Evolutionary conservation across 1,140 invertebrate species (phyloP).

Genomic region (Augochlora pura): DNA sequence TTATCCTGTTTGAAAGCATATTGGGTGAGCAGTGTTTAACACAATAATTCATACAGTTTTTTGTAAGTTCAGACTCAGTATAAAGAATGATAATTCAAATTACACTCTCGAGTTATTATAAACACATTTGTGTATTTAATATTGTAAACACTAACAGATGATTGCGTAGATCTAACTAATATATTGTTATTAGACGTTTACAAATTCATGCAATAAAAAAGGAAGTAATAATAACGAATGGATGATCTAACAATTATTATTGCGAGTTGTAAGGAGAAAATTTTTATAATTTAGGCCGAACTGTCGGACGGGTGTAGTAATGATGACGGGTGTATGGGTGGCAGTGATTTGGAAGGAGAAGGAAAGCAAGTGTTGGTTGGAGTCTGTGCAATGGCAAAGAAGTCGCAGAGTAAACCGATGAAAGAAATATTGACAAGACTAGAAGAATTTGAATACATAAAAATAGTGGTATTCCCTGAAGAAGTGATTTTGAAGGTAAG

Average conservation of each 20-base stretch:
- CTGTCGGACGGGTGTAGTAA: conserved; percentile 84
- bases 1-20: conserved; percentile 53
- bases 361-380: conserved; percentile 95
- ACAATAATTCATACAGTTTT: conserved; percentile 23
- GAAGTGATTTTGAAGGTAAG: conserved; percentile 95
- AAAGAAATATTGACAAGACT: conserved; percentile 97
- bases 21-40: conserved; percentile 53
- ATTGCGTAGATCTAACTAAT: background rate
- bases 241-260: background rate
- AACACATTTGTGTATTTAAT: background rate
- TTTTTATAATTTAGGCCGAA: conserved; percentile 82
- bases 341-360: conserved; percentile 80
- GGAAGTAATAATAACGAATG: too few species aligned
- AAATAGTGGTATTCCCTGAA: conserved; percentile 95
- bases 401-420: conserved; percentile 99
- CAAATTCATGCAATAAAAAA: background rate
- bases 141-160: background rate
- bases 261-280: too few species aligned
- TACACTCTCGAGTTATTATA: background rate
- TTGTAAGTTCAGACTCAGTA: background rate
- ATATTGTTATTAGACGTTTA: background rate
- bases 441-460: conserved; percentile 97
- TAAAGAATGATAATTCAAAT: conserved; percentile 26
- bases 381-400: conserved; percentile 99
- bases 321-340: conserved; percentile 80